Percentiles rank a stretch among this genome's conserved stretches.
phyloP scores from a whole-genome alignment of 53 echinoderm and acorn worm species.

The Mesocentrotus franciscanus region DNA sequence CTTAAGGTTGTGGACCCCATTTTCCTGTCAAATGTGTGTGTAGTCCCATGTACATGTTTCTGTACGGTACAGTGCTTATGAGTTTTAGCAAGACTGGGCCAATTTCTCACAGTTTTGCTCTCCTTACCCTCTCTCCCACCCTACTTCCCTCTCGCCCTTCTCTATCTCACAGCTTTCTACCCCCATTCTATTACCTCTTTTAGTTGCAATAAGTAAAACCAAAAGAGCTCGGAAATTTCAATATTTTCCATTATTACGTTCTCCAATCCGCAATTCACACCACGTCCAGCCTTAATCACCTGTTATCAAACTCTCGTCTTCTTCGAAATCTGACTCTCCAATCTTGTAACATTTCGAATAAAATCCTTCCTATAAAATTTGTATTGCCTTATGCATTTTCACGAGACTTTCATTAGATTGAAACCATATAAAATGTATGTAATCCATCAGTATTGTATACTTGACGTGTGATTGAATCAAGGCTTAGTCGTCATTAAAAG shows the following conservation, averaged over 20 bases:
- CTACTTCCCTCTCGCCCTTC: neutral
- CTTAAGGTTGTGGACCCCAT: no score
- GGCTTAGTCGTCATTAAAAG: neutral
- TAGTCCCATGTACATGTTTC: no score
- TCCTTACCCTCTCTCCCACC: neutral
- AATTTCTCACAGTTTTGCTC: no score
- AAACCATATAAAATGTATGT: neutral
- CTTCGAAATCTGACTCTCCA: neutral
- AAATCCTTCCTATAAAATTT: neutral
- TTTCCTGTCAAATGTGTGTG: no score
- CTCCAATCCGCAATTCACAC: neutral
- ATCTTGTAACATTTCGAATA: neutral
- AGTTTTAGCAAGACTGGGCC: no score
- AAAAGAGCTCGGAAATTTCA: neutral
- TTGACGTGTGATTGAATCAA: constrained; percentile 20
- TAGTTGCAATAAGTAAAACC: no score
- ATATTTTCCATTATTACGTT: neutral
- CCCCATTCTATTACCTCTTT: no score
- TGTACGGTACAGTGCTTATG: no score
- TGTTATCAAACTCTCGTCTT: neutral
- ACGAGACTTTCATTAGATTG: neutral
- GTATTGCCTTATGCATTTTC: neutral
- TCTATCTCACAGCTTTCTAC: neutral
- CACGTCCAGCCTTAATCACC: neutral
- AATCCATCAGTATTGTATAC: neutral